Evolutionary conservation across 2,888 invertebrate genomes (phyloP), one percentile per base, ranked within the genome.

Genomic region (Netelia fuscicornis): DNA sequence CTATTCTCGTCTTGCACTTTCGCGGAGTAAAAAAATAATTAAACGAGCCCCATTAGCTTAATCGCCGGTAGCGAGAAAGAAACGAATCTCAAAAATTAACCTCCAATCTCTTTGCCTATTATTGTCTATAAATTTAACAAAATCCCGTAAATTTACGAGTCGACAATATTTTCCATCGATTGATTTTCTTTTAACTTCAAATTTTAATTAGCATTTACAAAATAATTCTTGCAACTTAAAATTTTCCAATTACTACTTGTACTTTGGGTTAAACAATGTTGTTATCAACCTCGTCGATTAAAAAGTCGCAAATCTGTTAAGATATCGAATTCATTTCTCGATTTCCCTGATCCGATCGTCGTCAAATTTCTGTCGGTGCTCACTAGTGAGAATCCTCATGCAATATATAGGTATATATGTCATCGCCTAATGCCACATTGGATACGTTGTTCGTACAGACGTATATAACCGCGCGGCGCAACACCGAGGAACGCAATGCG

Each of bases 401-500:
- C 58, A 58, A 58, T 58, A 58, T 58, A 58, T 20, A 58, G 23
- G 23, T 20, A 48, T 44, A 71, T 37, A 13, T 44, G 58, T 58
- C 72, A 67, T 20, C 60, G 60, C 60, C 78, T 82, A 82, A 85
- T 85, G 78, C 82, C 48, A 78, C 62, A 65, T 54, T 64, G 54
- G 74, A 75, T 48, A 58, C 20, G 42, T 25, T 17, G 37, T 52
- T 23, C 56, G 48, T 71, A 65, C 30, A 65, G 48, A 80, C 30
- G 77, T 56, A 65, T 70, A 82, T 83, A 82, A 77, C 72, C 75
- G 72, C 75, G 67, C 60, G 62, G 23, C 25, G 23, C 44, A 86
- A 86, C 83, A 81, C 65, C 86, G 67, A 67, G n/a, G 71, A 91
- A 91, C 92, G 92, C 92, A 92, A 91, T 92, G 92, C 92, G 92